A percentile compares a stretch with the other conserved stretches of the same genome.
These are phyloP conservation scores for Choristoneura fumiferana DNA, from an alignment of 1,140 invertebrate genomes.

Conservation along the genomic window DNA sequence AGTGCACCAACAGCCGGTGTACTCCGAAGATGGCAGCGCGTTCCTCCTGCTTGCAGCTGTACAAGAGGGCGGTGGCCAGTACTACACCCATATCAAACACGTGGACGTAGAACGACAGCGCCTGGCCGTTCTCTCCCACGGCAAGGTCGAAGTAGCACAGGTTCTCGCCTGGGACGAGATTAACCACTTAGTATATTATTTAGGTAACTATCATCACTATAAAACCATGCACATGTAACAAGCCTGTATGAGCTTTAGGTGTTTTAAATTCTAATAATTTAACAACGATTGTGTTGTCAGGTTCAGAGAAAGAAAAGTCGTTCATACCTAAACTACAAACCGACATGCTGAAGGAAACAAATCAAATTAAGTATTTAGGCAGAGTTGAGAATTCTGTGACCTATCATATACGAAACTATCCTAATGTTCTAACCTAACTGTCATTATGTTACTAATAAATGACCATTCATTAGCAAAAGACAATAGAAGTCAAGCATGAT, in stretches of 20 bases:
- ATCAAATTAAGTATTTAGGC: slow-evolving; percentile 74
- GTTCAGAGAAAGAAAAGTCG: slow-evolving; percentile 60
- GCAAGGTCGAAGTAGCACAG: slow-evolving; percentile 88
- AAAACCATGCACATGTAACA: too few species aligned
- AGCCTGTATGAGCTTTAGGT: too few species aligned
- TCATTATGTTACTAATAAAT: neutral
- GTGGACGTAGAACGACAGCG: slow-evolving; percentile 89
- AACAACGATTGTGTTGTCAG: slow-evolving; percentile 53
- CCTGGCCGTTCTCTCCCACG: slow-evolving; percentile 92
- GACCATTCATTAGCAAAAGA: slow-evolving; percentile 1
- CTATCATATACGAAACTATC: slow-evolving; percentile 25
- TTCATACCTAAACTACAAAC: slow-evolving; percentile 54
- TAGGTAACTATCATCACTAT: slow-evolving; percentile 68
- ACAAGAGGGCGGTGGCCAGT: slow-evolving; percentile 88
- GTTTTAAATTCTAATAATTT: slow-evolving; percentile 18
- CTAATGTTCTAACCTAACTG: slow-evolving; percentile 1
- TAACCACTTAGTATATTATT: slow-evolving; percentile 90
- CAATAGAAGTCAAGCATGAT: too few species aligned
- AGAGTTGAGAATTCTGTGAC: slow-evolving; percentile 55
- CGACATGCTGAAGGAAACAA: slow-evolving; percentile 58
- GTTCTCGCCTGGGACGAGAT: slow-evolving; percentile 93
- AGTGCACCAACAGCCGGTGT: slow-evolving; percentile 89
- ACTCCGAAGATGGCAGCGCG: slow-evolving; percentile 89
- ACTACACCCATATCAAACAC: slow-evolving; percentile 94
- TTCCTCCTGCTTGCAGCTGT: slow-evolving; percentile 91